Conservation (phyloP, 2,113 vertebrate species). For the Catharus bicknelli region DNA sequence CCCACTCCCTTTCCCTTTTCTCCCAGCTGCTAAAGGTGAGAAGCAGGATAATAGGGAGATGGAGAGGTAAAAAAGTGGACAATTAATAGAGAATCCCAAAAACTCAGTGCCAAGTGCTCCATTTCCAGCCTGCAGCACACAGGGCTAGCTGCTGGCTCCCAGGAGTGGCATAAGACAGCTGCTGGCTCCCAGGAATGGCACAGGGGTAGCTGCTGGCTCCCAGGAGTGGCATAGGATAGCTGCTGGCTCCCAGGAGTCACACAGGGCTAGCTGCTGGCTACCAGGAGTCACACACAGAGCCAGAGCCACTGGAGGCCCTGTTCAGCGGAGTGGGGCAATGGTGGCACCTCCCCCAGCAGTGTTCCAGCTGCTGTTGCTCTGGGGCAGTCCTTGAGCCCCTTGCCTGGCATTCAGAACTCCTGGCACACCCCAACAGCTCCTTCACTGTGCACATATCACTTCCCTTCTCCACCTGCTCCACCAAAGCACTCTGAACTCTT, state of each 20-base stretch:
- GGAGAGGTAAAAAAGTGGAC: not conserved
- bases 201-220: too few relatives aligned
- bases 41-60: not conserved
- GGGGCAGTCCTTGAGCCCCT: not conserved
- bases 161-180: not conserved
- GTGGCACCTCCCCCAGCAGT: not conserved
- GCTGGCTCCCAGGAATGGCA: not conserved
- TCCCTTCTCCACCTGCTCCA: not conserved
- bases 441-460: rapidly evolving
- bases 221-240: not conserved
- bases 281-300: not conserved
- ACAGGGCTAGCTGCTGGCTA: not conserved
- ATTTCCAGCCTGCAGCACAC: not conserved
- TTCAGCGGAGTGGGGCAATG: not conserved
- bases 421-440: not conserved
- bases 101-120: not conserved
- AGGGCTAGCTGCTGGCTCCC: not conserved
- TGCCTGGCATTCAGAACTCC: not conserved
- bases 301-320: rapidly evolving
- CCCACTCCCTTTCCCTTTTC: not conserved
- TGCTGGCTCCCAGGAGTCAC: not conserved
- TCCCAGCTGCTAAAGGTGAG: not conserved
- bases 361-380: not conserved
- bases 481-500: not conserved
- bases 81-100: not conserved